Conservation (phyloP, 1,140 invertebrate species). For the Centruroides sculpturatus region DNA sequence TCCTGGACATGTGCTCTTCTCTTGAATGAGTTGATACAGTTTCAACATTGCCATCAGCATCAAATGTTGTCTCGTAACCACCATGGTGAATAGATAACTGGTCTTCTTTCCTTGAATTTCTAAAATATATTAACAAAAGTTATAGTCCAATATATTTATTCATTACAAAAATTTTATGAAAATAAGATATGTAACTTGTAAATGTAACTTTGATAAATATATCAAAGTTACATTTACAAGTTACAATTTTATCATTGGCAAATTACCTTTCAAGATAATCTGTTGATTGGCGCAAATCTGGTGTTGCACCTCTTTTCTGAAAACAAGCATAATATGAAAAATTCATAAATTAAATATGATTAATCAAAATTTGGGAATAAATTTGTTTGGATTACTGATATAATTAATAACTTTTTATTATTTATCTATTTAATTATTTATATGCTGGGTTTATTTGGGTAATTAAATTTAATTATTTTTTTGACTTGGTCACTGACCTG, state of each 20-base stretch:
- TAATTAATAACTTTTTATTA: too few species aligned
- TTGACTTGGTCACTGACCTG: slow-evolving; percentile 41
- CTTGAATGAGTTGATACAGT: slow-evolving; percentile 41
- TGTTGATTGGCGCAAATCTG: slow-evolving; percentile 8
- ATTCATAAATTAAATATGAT: not conserved
- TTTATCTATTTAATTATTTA: too few species aligned
- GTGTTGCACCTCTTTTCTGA: slow-evolving; percentile 9
- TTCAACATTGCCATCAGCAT: slow-evolving; percentile 68
- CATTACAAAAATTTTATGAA: not conserved
- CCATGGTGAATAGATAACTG: slow-evolving; percentile 6
- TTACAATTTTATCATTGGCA: too few species aligned
- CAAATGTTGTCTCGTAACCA: slow-evolving; percentile 53
- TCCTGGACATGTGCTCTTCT: slow-evolving; percentile 45
- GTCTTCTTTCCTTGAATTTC: slow-evolving; percentile 6
- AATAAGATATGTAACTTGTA: not conserved
- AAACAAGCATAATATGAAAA: not conserved
- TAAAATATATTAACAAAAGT: not conserved
- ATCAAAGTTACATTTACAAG: not conserved
- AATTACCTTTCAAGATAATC: slow-evolving; percentile 11
- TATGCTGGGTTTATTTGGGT: too few species aligned
- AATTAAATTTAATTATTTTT: too few species aligned
- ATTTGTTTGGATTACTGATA: too few species aligned
- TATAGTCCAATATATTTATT: not conserved
- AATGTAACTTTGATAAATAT: not conserved
- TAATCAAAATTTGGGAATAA: too few species aligned